Evolutionary conservation across 2,113 vertebrate genomes (phyloP).

Genomic region (Rhinolophus ferrumequinum): DNA sequence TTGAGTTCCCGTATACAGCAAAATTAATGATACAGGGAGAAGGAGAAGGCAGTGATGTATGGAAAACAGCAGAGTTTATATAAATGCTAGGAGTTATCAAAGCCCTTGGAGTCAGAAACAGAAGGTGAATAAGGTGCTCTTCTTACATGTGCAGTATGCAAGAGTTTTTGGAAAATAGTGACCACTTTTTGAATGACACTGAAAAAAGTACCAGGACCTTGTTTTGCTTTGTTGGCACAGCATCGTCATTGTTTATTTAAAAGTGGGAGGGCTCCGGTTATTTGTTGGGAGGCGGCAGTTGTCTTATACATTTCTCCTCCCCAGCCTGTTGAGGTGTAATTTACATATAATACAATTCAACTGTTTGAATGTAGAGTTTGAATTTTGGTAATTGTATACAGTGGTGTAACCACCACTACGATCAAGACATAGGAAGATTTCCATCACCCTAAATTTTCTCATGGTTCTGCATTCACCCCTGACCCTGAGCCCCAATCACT

Average conservation of each 20-base stretch:
- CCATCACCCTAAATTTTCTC: not conserved
- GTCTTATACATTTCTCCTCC: not conserved
- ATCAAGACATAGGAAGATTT: not conserved
- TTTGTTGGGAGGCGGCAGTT: not conserved
- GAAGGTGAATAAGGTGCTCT: not conserved
- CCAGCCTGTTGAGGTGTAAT: not conserved
- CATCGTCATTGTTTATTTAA: not conserved
- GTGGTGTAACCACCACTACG: not conserved
- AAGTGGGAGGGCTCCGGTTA: not conserved
- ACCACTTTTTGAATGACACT: not conserved
- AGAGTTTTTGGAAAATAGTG: not conserved
- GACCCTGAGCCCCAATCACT: not conserved
- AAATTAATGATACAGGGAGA: conserved; percentile 90
- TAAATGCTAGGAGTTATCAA: conserved; percentile 96
- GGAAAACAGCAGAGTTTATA: conserved; percentile 95
- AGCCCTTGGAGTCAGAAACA: conserved; percentile 88
- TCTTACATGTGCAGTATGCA: not conserved
- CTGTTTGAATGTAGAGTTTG: not conserved
- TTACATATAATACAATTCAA: not conserved
- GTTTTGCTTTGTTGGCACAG: not conserved
- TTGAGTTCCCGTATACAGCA: conserved; percentile 95
- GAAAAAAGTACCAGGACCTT: not conserved
- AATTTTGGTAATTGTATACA: not conserved
- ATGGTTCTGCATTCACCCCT: not conserved
- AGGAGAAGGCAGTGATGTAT: conserved; percentile 92